Evolutionary conservation across 2,888 invertebrate species (phyloP).

Genomic region (Pandemis corylana): DNA sequence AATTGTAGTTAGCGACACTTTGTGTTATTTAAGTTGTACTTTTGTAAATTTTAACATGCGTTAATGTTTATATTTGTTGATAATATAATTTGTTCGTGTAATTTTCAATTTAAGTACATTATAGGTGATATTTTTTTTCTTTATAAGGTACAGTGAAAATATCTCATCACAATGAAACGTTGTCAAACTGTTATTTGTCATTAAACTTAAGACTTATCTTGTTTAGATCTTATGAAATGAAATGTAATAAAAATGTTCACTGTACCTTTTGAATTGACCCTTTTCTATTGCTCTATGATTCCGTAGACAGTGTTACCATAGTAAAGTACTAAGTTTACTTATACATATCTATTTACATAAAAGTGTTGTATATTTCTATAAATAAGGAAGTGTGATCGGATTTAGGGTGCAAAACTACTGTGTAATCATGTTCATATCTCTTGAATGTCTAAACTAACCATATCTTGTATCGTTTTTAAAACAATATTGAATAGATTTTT

Average conservation of each 20-base stretch:
- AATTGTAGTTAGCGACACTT: conserved; percentile 68
- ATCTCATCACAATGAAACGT: background rate
- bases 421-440: conserved; percentile 51
- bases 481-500: conserved; percentile 37
- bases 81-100: conserved; percentile 53
- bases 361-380: conserved; percentile 68
- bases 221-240: background rate
- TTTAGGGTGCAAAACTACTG: conserved; percentile 64
- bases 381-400: conserved; percentile 68
- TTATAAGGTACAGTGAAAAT: conserved; percentile 27
- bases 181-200: background rate
- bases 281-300: conserved; percentile 54
- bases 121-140: conserved; percentile 20
- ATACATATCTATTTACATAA: conserved; percentile 78
- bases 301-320: conserved; percentile 80
- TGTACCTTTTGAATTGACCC: conserved; percentile 14
- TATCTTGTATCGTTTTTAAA: conserved; percentile 47
- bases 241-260: background rate
- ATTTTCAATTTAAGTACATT: conserved; percentile 44
- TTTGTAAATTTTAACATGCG: conserved; percentile 78
- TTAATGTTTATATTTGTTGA: conserved; percentile 70
- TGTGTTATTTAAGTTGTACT: conserved; percentile 76
- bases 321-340: conserved; percentile 71
- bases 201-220: background rate
- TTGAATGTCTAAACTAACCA: conserved; percentile 50